These are phyloP conservation scores for Crematogaster levior DNA, from an alignment of 2,888 invertebrate genomes.

Conservation along the genomic window DNA sequence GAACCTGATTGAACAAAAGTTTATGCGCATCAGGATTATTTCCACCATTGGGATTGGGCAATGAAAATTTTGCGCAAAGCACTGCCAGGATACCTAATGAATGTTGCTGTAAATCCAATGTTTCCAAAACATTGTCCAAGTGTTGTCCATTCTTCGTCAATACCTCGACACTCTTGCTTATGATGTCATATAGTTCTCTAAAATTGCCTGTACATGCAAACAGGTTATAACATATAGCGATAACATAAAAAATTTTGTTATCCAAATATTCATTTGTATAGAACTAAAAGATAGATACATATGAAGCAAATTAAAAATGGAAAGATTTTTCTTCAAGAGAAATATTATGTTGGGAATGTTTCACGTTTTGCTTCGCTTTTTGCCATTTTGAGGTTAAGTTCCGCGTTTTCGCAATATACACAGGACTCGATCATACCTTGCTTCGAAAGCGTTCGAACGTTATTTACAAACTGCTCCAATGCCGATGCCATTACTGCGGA, in stretches of 20 bases:
- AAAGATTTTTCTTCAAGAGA: neutral
- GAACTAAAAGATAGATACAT: neutral
- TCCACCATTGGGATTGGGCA: conserved; percentile 83
- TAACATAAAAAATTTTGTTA: neutral
- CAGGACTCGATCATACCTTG: conserved; percentile 89
- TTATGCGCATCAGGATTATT: conserved; percentile 81
- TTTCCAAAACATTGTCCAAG: conserved; percentile 95
- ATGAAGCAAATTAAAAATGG: neutral
- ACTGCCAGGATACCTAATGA: conserved; percentile 96
- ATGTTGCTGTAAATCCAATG: conserved; percentile 96
- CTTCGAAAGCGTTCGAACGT: conserved; percentile 93
- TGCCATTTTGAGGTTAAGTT: conserved; percentile 70
- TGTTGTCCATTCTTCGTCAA: conserved; percentile 93
- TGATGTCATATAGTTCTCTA: conserved; percentile 91
- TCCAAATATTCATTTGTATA: neutral
- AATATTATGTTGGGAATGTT: neutral
- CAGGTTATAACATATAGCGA: neutral
- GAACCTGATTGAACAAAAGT: conserved; percentile 91
- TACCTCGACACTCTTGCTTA: conserved; percentile 93
- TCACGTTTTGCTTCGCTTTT: conserved; percentile 19
- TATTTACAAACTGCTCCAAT: conserved; percentile 96
- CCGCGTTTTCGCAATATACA: conserved; percentile 28
- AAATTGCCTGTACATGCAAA: conserved; percentile 89
- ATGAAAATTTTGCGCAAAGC: conserved; percentile 92
- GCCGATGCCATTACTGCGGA: conserved; percentile 91